Evolutionary conservation across 2,113 vertebrate genomes (phyloP).

Genomic region (Colinus virginianus): DNA sequence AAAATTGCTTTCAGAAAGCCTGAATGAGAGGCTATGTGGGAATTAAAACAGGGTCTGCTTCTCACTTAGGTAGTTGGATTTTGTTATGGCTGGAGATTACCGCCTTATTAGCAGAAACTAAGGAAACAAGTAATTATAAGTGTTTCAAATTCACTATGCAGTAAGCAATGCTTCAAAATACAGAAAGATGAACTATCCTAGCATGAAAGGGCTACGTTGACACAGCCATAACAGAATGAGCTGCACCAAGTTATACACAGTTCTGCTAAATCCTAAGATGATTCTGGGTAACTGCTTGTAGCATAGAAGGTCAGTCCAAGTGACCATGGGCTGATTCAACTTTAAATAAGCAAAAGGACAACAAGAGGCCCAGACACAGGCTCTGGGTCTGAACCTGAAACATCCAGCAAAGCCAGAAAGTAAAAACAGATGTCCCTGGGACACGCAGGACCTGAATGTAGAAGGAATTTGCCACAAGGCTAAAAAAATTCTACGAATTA

Average conservation of each 20-base stretch:
- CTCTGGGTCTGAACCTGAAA: neutral
- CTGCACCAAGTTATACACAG: neutral
- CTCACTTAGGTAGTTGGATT: neutral
- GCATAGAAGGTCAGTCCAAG: neutral
- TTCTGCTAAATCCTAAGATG: neutral
- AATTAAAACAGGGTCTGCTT: neutral
- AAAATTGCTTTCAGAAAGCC: conserved; percentile 30
- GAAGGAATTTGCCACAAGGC: neutral
- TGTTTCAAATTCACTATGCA: neutral
- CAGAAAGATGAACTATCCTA: neutral
- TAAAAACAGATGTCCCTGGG: neutral
- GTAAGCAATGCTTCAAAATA: neutral
- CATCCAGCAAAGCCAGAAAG: neutral
- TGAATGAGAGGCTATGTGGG: neutral
- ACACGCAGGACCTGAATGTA: neutral
- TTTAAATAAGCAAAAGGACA: neutral
- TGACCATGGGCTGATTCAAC: neutral
- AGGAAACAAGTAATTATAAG: neutral
- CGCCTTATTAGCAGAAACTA: neutral
- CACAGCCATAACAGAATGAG: neutral
- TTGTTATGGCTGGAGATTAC: neutral
- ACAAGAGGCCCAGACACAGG: neutral
- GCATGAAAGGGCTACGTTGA: neutral
- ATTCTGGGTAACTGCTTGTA: neutral
- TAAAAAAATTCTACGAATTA: neutral